Evolutionary conservation across 2,888 invertebrate species (phyloP), one percentile per base, ranked within the genome.

Genomic region (Dilophus febrilis): DNA sequence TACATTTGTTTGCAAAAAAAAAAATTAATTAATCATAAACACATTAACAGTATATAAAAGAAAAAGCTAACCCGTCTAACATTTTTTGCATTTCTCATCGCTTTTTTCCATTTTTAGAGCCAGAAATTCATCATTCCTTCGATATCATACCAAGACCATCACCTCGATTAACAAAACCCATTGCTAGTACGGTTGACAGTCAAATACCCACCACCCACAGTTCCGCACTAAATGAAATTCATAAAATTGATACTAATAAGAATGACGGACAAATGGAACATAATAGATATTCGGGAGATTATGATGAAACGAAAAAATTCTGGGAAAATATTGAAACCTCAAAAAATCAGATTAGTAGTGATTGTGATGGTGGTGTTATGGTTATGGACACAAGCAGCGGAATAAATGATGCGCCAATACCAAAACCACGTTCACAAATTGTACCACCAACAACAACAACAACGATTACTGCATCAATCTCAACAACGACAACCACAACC

Each of bases 101-200:
- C 52, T 50, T 53, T 59, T 58, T 22, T 8, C 4, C 11, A 13
- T 52, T 59, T 59, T 60, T 63, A 61, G 62, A 61, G 55, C 53
- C 59, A 59, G 55, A 56, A 56, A 57, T 52, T 53, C 58, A 57
- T 40, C 48, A 49, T 51, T 53, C 61, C 51, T 22, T 34, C 19
- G 51, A 52, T 44, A 46, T 50, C 46, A 47, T 55, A 49, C 67
- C 68, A 45, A 65, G 62, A 58, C 67, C 68, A 48, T 67, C 65
- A 53, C 68, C 68, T 38, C 62, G 68, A 44, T 53, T 54, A 46
- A 55, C 52, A 44, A 57, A 54, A 53, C 48, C 55, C 44, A 50
- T 50, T 38, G 52, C 53, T 30, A 54, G 56, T 41, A 52, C 50
- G 22, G 39, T 31, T 37, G 40, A 36, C 40, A 39, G 36, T 31